A percentile compares a stretch with the other conserved stretches of the same genome.
Evolutionary conservation across 1,140 invertebrate species (phyloP).

Genomic region (Drosophila virilis): DNA sequence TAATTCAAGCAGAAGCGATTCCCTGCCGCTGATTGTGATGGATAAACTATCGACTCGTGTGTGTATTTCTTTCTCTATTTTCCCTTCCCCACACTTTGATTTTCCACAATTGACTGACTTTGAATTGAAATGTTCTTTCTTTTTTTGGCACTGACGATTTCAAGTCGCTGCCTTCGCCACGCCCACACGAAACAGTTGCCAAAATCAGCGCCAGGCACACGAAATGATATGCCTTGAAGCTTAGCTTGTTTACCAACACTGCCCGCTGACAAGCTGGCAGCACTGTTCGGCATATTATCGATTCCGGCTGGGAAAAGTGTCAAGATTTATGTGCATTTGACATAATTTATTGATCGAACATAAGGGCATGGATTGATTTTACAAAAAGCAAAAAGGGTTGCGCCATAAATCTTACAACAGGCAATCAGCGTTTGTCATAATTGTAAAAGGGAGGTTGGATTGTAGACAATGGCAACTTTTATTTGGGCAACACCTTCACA

Average conservation of each 20-base stretch:
- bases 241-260: conserved; percentile 13
- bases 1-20: conserved; percentile 78
- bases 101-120: conserved; percentile 68
- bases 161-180: conserved; percentile 48
- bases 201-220: conserved; percentile 37
- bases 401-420: conserved; percentile 22
- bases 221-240: conserved; percentile 15
- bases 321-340: conserved; percentile 7
- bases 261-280: conserved; percentile 1
- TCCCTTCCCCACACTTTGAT: conserved; percentile 2
- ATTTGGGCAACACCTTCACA: conserved; percentile 18
- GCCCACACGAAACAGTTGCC: conserved; percentile 48
- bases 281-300: conserved; percentile 3
- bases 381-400: conserved; percentile 3
- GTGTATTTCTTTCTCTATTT: background rate
- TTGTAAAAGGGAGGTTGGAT: background rate
- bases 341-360: conserved; percentile 38
- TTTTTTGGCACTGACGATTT: conserved; percentile 64
- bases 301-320: background rate
- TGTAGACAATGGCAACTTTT: conserved; percentile 15
- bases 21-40: conserved; percentile 75
- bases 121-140: conserved; percentile 70
- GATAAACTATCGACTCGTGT: conserved; percentile 65
- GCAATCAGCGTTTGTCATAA: conserved; percentile 23
- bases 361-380: conserved; percentile 7